Base-by-base conservation (phyloP, 2,797 vertebrate genomes). In the Sebastiscus tertius region DNA sequence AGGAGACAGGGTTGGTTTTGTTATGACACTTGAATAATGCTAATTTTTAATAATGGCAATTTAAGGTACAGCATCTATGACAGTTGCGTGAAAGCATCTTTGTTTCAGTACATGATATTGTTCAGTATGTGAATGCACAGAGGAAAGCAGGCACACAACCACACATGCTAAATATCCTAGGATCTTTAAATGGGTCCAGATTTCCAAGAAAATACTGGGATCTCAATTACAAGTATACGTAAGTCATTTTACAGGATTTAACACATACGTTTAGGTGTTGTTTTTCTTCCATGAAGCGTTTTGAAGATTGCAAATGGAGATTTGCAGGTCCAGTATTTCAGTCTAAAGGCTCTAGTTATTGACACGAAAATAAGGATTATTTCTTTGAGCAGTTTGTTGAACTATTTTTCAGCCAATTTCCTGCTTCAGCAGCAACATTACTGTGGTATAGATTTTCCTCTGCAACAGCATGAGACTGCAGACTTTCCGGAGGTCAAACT, bases 401-500 rank as follows among this genome's bases (percentile, higher is more conserved):
- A 33, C 34, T n/a, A 9, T 31, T 16, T 70, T 8, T 22, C 46
- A 64, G 62, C 2, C n/a, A 58, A 18, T 69, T 56, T 82, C 36
- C 11, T 69, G 31, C 62, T 75, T 46, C n/a, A 61, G 76, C 52
- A 42, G 34, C 1, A 1, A 5, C 22, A 46, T 73, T 1, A 33
- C 14, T 22, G 42, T 10, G 29, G 1, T 29, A 27, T 78, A 9
- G 73, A 70, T 80, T 82, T 69, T 66, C 36, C 54, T 54, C 52
- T 24, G 39, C 31, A 54, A 11, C 61, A 20, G 52, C 18, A 49
- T 31, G 56, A 34, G 20, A 8, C n/a, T 56, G 6, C 42, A 63
- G 49, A 67, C 46, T 63, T 76, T 55, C 13, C 2, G 24, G 71
- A 67, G 80, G 82, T 83, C 77, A 80, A 63, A 80, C 67, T 77